Base-by-base conservation (phyloP, 2,797 vertebrate genomes). In the Uromys caudimaculatus region DNA sequence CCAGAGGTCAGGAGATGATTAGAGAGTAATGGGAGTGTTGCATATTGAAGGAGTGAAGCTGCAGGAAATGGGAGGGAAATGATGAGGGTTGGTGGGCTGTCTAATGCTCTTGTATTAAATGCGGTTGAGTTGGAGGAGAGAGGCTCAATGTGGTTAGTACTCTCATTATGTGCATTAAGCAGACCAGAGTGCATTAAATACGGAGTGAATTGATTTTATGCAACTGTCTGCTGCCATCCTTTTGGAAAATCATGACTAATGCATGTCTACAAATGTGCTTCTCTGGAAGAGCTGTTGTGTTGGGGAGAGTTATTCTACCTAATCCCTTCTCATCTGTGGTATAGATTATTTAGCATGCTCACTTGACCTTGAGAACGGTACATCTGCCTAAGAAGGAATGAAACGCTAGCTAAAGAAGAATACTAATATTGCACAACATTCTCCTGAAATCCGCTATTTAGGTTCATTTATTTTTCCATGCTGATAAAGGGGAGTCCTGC, bases 241-340 rank as follows among this genome's bases (percentile, higher is more conserved):
- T 96, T 94, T 75, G 84, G 54, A 91, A 96, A 93, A 93, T 78
- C 96, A 94, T 97, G 97, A 96, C 94, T 96, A 91, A 96, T 95
- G 78, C 85, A 95, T 71, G 81, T 50, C 84, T 94, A 75, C 64
- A 97, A 93, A 95, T 88, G 69, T 93, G 52, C 93, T 96, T 97
- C 93, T 95, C 95, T 3, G 4, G 86, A 95, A 95, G 76, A 71
- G 38, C 79, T 95, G 87, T 86, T 73, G 95, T 54, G 93, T 73
- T 71, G 89, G 87, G 41, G 76, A 89, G 84, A 85, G 64, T 85
- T 91, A 85, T 95, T 96, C 94, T 86, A 62, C 38, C 2, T 10
- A 90, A 87, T 97, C 67, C 58, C 79, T 95, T 95, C 89, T 93
- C 50, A 71, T 97, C 83, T 94, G 3, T 67, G 35, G 83, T 85